These are phyloP conservation scores for Olivierus martensii DNA, from an alignment of 1,140 invertebrate species.

Conservation along the genomic window DNA sequence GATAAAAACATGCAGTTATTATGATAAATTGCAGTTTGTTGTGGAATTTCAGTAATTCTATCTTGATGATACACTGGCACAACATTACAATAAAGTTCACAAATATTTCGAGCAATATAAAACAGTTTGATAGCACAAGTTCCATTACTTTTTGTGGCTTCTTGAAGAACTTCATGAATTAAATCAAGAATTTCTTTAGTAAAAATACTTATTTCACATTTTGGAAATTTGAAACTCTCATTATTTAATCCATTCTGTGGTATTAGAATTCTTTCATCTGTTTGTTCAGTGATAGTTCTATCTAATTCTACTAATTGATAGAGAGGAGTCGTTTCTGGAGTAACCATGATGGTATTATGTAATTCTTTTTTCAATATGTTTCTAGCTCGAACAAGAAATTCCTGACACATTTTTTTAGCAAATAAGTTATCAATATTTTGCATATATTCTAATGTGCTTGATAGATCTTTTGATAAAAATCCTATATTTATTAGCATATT, in stretches of 20 bases:
- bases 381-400: constrained; percentile 51
- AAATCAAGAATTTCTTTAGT: constrained; percentile 46
- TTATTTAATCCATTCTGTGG: constrained; percentile 16
- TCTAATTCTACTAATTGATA: neutral
- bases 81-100: constrained; percentile 60
- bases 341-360: constrained; percentile 50
- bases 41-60: constrained; percentile 61
- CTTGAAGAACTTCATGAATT: constrained; percentile 52
- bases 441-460: constrained; percentile 47
- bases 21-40: constrained; percentile 78
- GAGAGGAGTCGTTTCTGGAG: constrained; percentile 23
- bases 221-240: constrained; percentile 36
- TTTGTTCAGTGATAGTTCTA: neutral
- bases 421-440: constrained; percentile 62
- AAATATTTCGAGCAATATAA: constrained; percentile 52
- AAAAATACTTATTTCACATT: constrained; percentile 43
- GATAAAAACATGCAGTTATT: constrained; percentile 85
- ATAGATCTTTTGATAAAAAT: constrained; percentile 31
- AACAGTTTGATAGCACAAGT: constrained; percentile 47
- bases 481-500: constrained; percentile 36
- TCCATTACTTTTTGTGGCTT: constrained; percentile 45
- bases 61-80: constrained; percentile 63
- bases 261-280: constrained; percentile 9
- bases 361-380: constrained; percentile 66
- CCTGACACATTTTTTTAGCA: constrained; percentile 48